Conservation (phyloP, 2,888 invertebrate species). For the Melitaea athalia region DNA sequence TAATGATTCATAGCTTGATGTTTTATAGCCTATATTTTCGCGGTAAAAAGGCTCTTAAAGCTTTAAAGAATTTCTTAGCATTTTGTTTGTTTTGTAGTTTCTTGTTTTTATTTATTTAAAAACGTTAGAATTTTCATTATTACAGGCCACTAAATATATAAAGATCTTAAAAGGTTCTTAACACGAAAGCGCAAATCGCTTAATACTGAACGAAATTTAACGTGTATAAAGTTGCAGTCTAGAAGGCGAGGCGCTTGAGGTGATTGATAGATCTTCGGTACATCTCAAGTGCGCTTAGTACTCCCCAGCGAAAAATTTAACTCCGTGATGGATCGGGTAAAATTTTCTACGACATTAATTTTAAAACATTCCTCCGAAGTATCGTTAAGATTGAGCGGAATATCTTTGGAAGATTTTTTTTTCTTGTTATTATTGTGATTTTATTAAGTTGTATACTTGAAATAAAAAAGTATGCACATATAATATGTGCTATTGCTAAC, state of each 20-base stretch:
- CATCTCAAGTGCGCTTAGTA: slow-evolving; percentile 27
- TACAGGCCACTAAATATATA: neutral
- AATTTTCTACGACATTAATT: slow-evolving; percentile 39
- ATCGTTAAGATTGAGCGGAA: slow-evolving; percentile 11
- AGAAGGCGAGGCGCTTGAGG: slow-evolving; percentile 39
- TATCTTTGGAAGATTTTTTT: slow-evolving; percentile 7
- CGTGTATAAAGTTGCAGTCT: slow-evolving; percentile 2
- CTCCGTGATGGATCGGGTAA: slow-evolving; percentile 39
- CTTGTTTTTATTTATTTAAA: too few relatives aligned
- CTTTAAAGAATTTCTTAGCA: too few relatives aligned
- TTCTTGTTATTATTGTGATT: neutral
- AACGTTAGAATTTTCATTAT: too few relatives aligned
- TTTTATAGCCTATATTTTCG: too few relatives aligned
- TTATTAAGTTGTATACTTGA: neutral
- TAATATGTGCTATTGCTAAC: neutral
- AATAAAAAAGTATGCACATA: neutral
- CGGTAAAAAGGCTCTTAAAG: too few relatives aligned
- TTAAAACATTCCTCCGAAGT: slow-evolving; percentile 19
- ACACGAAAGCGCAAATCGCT: slow-evolving; percentile 10
- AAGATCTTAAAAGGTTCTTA: neutral
- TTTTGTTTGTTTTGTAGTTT: too few relatives aligned
- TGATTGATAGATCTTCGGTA: slow-evolving; percentile 50
- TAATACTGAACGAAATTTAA: slow-evolving; percentile 4
- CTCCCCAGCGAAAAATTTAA: slow-evolving; percentile 30
- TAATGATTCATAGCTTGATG: too few relatives aligned